Base-by-base conservation (phyloP, 2,888 invertebrate species). In the Brachycybe producta region DNA sequence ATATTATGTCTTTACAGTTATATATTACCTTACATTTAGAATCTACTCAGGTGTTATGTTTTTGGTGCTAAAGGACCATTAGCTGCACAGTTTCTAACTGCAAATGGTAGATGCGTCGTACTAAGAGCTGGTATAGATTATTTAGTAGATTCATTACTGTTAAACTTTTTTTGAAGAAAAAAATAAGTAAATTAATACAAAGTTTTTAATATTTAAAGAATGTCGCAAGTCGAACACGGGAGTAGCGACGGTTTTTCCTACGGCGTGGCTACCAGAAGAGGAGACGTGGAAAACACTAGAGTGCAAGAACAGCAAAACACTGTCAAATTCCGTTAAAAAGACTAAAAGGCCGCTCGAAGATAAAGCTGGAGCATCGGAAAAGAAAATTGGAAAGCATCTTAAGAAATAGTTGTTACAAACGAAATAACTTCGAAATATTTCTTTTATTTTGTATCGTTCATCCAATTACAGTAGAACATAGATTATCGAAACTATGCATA, bases 61-160 rank as follows among this genome's bases (percentile, higher is more conserved):
- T 47, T 36, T 34, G 47, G 38, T 35, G 3, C 38, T 24, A 21
- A 34, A 2, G 8, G 11, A 13, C 13, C 43, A 3, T 7, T 36
- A 4, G 36, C 24, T 2, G 24, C 5, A 36, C 8, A 24, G 21
- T 15, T 26, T 7, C 24, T 47, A n/a, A n/a, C 47, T 13, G 2
- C 24, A n/a, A 21, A 21, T 38, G 19, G 36, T 7, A 21, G 47
- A 13, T n/a, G n/a, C 19, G 47, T 47, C n/a, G 5, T 47, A 23
- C 35, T 47, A 26, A 47, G 38, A 26, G 47, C 47, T 24, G 47
- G 47, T 27, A 47, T 36, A 24, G 8, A 15, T 27, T 26, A 15
- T 43, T 26, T 4, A 7, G 8, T 30, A 13, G 30, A n/a, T n/a
- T n/a, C 30, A 30, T 30, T 30, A 30, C 40, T n/a, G 3, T 21